Evolutionary conservation across 2,113 vertebrate species (phyloP).

Genomic region (Oplegnathus fasciatus): DNA sequence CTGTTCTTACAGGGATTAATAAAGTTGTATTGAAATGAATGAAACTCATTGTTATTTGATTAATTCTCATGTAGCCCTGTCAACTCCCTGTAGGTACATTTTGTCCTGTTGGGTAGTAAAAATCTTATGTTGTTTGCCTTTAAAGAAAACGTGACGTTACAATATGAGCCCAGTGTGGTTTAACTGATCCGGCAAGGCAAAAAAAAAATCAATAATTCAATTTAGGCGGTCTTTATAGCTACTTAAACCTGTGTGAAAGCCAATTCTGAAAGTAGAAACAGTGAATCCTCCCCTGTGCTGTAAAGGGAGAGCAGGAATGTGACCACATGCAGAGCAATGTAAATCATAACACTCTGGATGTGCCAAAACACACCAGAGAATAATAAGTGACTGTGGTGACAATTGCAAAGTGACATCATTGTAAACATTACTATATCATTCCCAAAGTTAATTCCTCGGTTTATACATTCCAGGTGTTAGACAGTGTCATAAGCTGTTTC

Average conservation of each 20-base stretch:
- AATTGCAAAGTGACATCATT: conserved; percentile 8
- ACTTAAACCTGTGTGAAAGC: background rate
- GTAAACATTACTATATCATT: conserved; percentile 14
- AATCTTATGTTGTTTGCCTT: background rate
- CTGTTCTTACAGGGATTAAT: background rate
- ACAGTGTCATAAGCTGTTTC: conserved; percentile 12
- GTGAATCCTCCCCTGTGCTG: background rate
- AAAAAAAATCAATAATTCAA: background rate
- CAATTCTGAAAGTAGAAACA: background rate
- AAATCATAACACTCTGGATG: conserved; percentile 18
- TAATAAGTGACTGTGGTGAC: conserved; percentile 20
- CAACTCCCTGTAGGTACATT: background rate
- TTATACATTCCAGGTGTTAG: conserved; percentile 54
- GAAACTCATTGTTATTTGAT: background rate
- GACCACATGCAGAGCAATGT: conserved; percentile 46
- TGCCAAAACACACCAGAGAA: conserved; percentile 49
- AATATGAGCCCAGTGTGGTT: background rate
- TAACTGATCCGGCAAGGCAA: background rate
- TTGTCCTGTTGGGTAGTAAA: background rate
- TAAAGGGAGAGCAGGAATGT: conserved; percentile 27
- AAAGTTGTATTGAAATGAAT: background rate
- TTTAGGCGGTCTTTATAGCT: background rate
- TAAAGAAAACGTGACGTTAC: background rate
- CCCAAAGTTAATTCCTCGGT: background rate
- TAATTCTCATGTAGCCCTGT: background rate